phyloP scores from a whole-genome alignment of 2,888 invertebrate species.

The Hybos culiciformis region DNA sequence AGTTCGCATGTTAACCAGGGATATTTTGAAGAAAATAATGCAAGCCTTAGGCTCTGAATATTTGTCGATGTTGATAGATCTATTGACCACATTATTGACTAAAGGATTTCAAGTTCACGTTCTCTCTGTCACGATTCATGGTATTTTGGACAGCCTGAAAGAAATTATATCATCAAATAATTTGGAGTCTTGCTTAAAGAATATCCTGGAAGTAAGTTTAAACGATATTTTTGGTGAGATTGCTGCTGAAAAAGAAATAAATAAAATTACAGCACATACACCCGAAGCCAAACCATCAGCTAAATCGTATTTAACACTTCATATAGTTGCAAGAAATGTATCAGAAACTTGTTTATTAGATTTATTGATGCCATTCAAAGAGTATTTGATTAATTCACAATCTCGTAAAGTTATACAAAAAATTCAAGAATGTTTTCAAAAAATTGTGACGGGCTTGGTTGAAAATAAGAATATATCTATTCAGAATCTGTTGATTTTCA shows the following conservation, averaged over 20 bases:
- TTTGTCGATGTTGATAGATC: constrained; percentile 60
- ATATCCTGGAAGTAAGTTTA: constrained; percentile 68
- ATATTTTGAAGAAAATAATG: constrained; percentile 88
- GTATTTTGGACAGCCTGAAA: constrained; percentile 61
- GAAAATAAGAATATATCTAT: constrained; percentile 63
- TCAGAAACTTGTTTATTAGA: constrained; percentile 62
- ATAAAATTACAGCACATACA: constrained; percentile 64
- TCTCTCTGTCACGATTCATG: constrained; percentile 74
- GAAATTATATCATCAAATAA: constrained; percentile 57
- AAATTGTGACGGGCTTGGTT: constrained; percentile 67
- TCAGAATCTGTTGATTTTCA: constrained; percentile 62
- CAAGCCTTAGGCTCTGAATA: constrained; percentile 69
- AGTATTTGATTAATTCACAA: constrained; percentile 59
- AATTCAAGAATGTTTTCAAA: constrained; percentile 64
- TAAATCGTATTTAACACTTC: constrained; percentile 75
- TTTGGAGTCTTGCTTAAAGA: constrained; percentile 62
- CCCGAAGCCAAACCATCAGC: constrained; percentile 69
- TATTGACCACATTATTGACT: constrained; percentile 65
- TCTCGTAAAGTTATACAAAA: constrained; percentile 69
- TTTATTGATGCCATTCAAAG: constrained; percentile 67
- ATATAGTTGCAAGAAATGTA: constrained; percentile 66
- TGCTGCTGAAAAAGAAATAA: constrained; percentile 85
- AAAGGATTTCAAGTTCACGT: constrained; percentile 92
- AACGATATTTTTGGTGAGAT: constrained; percentile 79
- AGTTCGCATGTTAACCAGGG: constrained; percentile 70